These are phyloP conservation scores for Cyclophora albipunctata DNA, from an alignment of 2,888 invertebrate species.

Conservation along the genomic window DNA sequence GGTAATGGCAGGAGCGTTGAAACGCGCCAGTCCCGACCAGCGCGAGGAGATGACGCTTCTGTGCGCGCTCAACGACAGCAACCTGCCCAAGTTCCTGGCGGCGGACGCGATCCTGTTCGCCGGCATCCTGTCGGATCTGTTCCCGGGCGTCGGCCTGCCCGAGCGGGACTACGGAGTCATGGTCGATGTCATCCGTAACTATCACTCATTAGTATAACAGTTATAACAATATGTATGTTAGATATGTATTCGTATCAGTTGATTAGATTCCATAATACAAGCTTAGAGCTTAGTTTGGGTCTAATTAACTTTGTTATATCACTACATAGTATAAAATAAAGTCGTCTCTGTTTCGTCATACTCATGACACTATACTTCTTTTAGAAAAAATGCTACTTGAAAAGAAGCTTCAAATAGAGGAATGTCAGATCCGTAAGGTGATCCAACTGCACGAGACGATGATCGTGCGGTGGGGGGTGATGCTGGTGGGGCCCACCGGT, in stretches of 20 bases:
- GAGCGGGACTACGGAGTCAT: constrained; percentile 86
- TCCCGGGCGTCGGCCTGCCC: constrained; percentile 87
- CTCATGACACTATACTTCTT: too few species aligned
- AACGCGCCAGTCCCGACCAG: constrained; percentile 88
- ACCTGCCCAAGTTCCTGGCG: constrained; percentile 90
- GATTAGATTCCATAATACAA: too few species aligned
- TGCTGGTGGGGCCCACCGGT: constrained; percentile 93
- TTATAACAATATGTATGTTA: too few species aligned
- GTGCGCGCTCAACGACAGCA: constrained; percentile 90
- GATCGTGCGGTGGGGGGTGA: constrained; percentile 93
- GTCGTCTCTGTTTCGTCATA: too few species aligned
- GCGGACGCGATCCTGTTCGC: constrained; percentile 90
- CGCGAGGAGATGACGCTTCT: constrained; percentile 89
- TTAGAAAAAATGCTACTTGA: constrained; percentile 64
- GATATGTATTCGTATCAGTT: too few species aligned
- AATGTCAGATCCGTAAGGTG: constrained; percentile 81
- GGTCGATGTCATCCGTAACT: constrained; percentile 77
- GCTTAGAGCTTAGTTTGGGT: too few species aligned
- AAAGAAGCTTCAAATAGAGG: constrained; percentile 79
- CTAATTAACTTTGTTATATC: too few species aligned
- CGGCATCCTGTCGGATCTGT: constrained; percentile 92
- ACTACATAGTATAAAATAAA: too few species aligned
- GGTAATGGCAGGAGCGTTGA: constrained; percentile 92
- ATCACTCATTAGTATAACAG: background rate
- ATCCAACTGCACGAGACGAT: constrained; percentile 93